Evolutionary conservation across 2,797 vertebrate species (phyloP).

Genomic region (Garrulus glandarius): DNA sequence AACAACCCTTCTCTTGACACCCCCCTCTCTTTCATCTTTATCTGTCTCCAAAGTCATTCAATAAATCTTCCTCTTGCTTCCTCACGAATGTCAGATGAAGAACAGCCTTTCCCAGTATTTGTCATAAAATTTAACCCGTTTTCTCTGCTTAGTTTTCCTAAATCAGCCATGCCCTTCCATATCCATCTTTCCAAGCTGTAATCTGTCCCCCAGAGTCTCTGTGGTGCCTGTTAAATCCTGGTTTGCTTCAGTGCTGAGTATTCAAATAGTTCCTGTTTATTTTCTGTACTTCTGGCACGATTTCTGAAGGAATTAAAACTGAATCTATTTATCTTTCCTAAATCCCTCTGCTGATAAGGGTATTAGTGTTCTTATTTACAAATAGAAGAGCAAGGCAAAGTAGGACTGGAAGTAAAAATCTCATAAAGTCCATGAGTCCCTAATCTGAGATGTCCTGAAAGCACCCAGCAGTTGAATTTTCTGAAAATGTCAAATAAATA

Average conservation of each 20-base stretch:
- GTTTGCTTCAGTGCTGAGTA: background rate
- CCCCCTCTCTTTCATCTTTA: background rate
- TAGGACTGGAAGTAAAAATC: background rate
- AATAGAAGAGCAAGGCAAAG: background rate
- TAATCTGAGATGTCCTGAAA: background rate
- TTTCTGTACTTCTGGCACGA: constrained; percentile 27
- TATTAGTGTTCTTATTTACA: constrained; percentile 31
- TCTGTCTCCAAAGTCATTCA: background rate
- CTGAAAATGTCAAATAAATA: background rate
- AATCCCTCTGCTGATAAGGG: constrained; percentile 43
- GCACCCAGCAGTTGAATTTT: background rate
- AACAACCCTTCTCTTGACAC: background rate
- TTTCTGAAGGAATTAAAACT: constrained; percentile 48
- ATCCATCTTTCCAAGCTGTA: background rate
- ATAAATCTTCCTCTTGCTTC: background rate
- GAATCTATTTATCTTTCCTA: constrained; percentile 58
- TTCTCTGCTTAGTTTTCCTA: background rate
- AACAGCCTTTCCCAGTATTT: background rate
- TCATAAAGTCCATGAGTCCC: background rate
- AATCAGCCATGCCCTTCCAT: background rate
- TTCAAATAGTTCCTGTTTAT: constrained; percentile 50
- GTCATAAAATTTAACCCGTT: background rate
- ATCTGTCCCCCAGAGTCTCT: background rate
- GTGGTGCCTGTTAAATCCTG: background rate
- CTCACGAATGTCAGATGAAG: background rate